A percentile compares a stretch with the other conserved stretches of the same genome.
These are phyloP conservation scores for Chaetodon trifascialis DNA, from an alignment of 2,113 vertebrate genomes.

Conservation along the genomic window DNA sequence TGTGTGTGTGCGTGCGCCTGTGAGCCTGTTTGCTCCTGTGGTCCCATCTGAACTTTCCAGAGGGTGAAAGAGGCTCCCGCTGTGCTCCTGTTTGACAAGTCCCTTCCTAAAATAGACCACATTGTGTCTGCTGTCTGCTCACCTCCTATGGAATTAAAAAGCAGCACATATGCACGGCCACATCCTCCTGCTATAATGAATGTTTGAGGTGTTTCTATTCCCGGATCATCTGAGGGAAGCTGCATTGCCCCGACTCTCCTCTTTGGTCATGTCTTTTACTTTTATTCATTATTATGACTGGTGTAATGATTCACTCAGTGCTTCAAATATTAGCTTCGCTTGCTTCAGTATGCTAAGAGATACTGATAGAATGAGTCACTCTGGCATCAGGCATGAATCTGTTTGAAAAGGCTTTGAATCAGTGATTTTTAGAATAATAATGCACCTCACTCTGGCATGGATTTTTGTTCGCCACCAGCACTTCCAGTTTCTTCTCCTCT, in stretches of 20 bases:
- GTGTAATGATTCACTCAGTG: constrained; percentile 9
- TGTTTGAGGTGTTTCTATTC: constrained; percentile 66
- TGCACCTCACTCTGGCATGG: neutral
- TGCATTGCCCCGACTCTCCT: constrained; percentile 15
- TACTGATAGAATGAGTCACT: neutral
- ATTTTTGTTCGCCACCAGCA: neutral
- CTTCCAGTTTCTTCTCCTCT: neutral
- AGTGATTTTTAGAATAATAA: neutral
- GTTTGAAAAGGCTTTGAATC: neutral
- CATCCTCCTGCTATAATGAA: constrained; percentile 32
- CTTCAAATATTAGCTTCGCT: neutral
- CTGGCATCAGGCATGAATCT: neutral
- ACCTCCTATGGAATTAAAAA: constrained; percentile 48
- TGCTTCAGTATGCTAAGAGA: neutral
- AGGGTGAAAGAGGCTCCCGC: constrained; percentile 62
- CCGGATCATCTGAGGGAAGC: constrained; percentile 22
- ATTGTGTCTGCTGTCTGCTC: constrained; percentile 55
- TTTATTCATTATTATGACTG: neutral
- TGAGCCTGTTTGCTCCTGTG: constrained; percentile 30
- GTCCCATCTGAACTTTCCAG: constrained; percentile 73
- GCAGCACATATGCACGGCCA: neutral
- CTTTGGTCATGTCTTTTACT: constrained; percentile 9
- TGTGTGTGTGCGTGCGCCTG: neutral
- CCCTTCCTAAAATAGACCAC: constrained; percentile 69
- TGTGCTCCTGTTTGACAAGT: constrained; percentile 65